Base-by-base conservation (phyloP, 1,140 invertebrate genomes). In the Heliothis virescens region DNA sequence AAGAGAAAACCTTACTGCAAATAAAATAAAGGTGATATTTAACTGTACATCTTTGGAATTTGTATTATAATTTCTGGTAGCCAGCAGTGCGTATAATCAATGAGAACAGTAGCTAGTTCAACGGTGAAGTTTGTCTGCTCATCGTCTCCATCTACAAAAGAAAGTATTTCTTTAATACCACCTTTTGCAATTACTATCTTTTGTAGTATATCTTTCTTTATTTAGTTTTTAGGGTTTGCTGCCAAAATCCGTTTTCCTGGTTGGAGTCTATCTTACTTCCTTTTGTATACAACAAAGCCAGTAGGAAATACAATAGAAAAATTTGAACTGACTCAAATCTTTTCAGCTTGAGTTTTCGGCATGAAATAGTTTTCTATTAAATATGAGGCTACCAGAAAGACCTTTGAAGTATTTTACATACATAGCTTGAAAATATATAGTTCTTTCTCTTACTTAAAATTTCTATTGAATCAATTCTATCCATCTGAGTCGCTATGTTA, bases 11-110 rank as follows among this genome's bases (percentile, higher is more conserved):
- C 12, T 71, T 71, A 71, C 29, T 53, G 5, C 2, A 12, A 26
- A 18, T 1, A 5, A 29, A n/a, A 71, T 53, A 67, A 41, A 48
- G 41, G 3, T 71, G 12, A 10, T 53, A 71, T 29, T 71, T 4
- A 53, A 0, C 11, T 21, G 21, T 9, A 52, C 5, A 53, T 71
- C 26, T 71, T 21, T 71, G 12, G 67, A 21, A 53, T 41, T 41
- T 41, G 34, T 41, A 41, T 41, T 41, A 41, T 41, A 41, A 41
- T 71, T 53, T 71, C 48, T 71, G 12, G 67, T 50, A 53, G 21
- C 18, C 67, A 71, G 48, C 48, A 71, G 21, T 41, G 47, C 67
- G 48, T 71, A 41, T 71, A 71, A 69, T 29, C 67, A 50, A 71
- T 71, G 48, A 29, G 48, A 53, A 53, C 18, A n/a, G 21, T 29